Base-by-base conservation (phyloP, 2,888 invertebrate genomes). In the Lasioglossum oenotherae region DNA sequence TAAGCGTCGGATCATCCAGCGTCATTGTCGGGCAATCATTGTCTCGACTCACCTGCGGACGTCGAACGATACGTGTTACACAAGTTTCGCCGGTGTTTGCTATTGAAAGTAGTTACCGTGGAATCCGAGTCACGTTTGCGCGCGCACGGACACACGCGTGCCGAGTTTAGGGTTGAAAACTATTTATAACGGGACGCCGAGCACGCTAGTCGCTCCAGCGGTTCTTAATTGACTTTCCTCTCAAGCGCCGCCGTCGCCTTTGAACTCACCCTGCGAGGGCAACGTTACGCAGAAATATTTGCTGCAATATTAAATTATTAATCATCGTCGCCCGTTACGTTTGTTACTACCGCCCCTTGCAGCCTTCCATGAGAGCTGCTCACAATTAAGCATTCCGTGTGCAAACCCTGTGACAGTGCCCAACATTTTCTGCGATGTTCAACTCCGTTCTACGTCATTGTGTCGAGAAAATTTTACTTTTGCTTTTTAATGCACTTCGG, bases 1-100 rank as follows among this genome's bases (percentile, higher is more conserved):
- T 23, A 71, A 41, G 5, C 92, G 92, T 91, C 88, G 90, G 92
- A 92, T 92, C 89, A 93, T 92, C 88, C 91, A 76, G 57, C 86
- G 73, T 85, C 91, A 92, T 93, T 93, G 93, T 93, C 31, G 16
- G 8, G 8, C 4, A 57, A 57, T 57, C 8, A 57, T 57, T 57
- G 57, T 57, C 57, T 93, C 92, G 19, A n/a, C 89, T 73, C 75
- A 69, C 73, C 84, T 77, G 77, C 44, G 57, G 77, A 76, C 35
- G n/a, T 41, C 71, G 41, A 38, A 71, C 38, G 35, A 67, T 35
- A 69, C 69, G 38, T 38, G 71, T 41, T 41, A 23, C 41, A 38
- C 41, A n/a, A 41, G 41, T 38, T 57, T 27, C 44, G 6, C 41
- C 46, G 35, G 60, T 19, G 78, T 69, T 78, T 72, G 38, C 71